Conservation (phyloP, 2,113 vertebrate genomes). For the Microtus richardsoni region DNA sequence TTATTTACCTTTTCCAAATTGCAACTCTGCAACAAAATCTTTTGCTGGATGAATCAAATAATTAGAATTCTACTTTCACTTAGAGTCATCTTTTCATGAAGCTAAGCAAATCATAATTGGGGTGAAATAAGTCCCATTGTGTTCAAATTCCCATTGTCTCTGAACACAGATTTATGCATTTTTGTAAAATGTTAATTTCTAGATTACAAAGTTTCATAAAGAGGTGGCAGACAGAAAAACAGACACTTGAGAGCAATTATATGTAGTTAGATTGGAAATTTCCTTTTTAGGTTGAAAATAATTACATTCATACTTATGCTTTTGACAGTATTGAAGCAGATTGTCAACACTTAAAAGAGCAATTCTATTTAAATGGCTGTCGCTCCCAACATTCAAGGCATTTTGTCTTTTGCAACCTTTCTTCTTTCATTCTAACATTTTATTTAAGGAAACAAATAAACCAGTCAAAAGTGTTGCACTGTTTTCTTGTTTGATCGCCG, state of each 20-base stretch:
- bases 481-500: background rate
- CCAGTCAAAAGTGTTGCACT: background rate
- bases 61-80: background rate
- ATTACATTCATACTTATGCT: background rate
- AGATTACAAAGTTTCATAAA: background rate
- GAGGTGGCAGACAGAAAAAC: background rate
- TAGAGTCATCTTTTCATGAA: background rate
- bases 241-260: background rate
- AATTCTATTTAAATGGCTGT: background rate
- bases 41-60: background rate
- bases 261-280: background rate
- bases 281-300: slow-evolving; percentile 13
- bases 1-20: background rate
- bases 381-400: background rate
- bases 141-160: background rate
- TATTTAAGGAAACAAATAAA: background rate
- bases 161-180: background rate
- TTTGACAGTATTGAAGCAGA: slow-evolving; percentile 10
- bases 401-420: background rate
- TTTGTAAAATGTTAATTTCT: slow-evolving; percentile 1
- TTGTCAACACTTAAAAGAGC: background rate
- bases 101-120: background rate
- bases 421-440: background rate
- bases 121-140: background rate
- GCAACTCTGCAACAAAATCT: background rate